Percentiles rank a stretch among this genome's conserved stretches.
These are phyloP conservation scores for Dryobotodes eremita DNA, from an alignment of 2,888 invertebrate species.

Conservation along the genomic window DNA sequence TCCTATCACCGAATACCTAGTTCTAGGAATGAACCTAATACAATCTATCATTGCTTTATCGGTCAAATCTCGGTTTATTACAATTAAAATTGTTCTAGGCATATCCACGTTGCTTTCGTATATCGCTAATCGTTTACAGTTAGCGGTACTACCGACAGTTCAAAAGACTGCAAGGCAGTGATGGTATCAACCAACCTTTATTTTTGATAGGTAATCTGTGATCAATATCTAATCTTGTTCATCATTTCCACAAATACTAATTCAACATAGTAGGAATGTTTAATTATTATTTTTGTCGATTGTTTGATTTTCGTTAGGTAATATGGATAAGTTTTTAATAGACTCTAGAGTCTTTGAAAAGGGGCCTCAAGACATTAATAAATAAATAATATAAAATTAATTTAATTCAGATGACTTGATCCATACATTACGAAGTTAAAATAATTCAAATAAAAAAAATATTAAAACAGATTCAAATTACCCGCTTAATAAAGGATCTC, in stretches of 20 bases:
- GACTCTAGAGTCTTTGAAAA: not conserved
- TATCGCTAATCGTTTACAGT: slow-evolving; percentile 30
- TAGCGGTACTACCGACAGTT: slow-evolving; percentile 36
- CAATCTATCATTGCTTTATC: slow-evolving; percentile 28
- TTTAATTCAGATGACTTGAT: too few species aligned
- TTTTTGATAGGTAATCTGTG: slow-evolving; percentile 40
- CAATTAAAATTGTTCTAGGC: not conserved
- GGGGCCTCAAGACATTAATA: not conserved
- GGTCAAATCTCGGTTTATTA: slow-evolving; percentile 20
- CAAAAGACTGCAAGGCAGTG: slow-evolving; percentile 22
- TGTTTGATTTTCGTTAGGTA: not conserved
- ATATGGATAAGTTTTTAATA: not conserved
- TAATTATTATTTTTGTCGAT: not conserved
- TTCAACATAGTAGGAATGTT: slow-evolving; percentile 26
- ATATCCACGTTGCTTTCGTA: not conserved
- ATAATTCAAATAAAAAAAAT: too few species aligned
- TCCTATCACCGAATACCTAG: not conserved
- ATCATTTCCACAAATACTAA: slow-evolving; percentile 31
- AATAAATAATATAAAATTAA: too few species aligned
- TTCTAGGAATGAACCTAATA: not conserved
- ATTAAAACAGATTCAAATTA: too few species aligned
- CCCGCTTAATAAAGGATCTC: too few species aligned
- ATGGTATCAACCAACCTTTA: slow-evolving; percentile 25
- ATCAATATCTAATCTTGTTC: slow-evolving; percentile 37
- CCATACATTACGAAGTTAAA: too few species aligned